A percentile compares a stretch with the other conserved stretches of the same genome.
phyloP scores from a whole-genome alignment of 1,140 invertebrate species.

The Hypothenemus hampei region DNA sequence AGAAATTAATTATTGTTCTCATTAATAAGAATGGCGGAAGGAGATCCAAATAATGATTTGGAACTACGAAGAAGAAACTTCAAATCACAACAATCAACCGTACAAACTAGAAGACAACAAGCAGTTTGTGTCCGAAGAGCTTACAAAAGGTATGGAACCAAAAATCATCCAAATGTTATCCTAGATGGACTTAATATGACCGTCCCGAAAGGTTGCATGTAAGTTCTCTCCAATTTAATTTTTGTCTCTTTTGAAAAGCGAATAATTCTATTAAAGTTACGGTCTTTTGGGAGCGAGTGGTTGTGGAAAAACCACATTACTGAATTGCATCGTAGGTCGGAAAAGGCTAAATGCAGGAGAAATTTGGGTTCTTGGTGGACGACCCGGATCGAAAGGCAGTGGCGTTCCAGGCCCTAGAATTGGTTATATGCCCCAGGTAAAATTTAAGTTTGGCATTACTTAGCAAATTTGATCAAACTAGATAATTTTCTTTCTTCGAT shows the following conservation, averaged over 20 bases:
- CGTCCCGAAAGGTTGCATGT: conserved; percentile 88
- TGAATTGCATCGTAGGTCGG: conserved; percentile 79
- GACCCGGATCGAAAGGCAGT: conserved; percentile 74
- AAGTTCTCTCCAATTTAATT: conserved; percentile 49
- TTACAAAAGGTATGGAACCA: conserved; percentile 82
- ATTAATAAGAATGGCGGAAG: conserved; percentile 25
- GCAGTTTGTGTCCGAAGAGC: conserved; percentile 79
- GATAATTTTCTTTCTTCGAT: background rate
- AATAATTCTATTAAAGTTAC: conserved; percentile 48
- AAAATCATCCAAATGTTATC: conserved; percentile 75
- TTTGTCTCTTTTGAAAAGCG: background rate
- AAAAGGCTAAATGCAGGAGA: conserved; percentile 71
- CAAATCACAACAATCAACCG: conserved; percentile 60
- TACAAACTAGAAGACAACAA: conserved; percentile 66
- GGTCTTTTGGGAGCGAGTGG: conserved; percentile 78
- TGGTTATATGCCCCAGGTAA: conserved; percentile 63
- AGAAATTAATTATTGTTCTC: background rate
- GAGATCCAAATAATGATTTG: conserved; percentile 34
- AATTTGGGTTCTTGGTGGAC: conserved; percentile 77
- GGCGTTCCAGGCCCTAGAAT: conserved; percentile 64
- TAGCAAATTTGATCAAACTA: background rate
- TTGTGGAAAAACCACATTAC: conserved; percentile 78
- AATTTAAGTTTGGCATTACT: conserved; percentile 7
- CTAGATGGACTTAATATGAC: conserved; percentile 85
- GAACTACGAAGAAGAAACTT: conserved; percentile 38